Conservation (phyloP, 2,113 vertebrate genomes). For the Tonatia bakeri region DNA sequence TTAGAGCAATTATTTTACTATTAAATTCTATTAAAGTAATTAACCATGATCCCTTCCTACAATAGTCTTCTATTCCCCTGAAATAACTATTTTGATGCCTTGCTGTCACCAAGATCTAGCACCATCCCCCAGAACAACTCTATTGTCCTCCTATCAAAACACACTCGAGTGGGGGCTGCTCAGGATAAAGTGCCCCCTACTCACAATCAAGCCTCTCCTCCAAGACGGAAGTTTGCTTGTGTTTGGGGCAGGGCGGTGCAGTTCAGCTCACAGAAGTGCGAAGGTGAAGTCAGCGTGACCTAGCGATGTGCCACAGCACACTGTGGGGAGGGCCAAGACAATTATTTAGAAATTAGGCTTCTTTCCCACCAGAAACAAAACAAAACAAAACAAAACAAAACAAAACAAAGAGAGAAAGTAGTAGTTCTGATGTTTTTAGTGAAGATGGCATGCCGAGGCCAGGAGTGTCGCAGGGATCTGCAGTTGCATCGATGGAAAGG, state of each 20-base stretch:
- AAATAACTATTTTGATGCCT: background rate
- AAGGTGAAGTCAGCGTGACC: background rate
- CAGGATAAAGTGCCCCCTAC: background rate
- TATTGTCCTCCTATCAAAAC: background rate
- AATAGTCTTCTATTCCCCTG: background rate
- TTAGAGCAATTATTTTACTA: background rate
- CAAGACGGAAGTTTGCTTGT: background rate
- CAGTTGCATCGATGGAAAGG: background rate
- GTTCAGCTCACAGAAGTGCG: background rate
- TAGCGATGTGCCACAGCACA: background rate
- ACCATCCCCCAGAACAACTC: background rate
- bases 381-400: background rate
- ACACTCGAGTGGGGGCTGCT: no score
- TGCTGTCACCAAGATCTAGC: background rate
- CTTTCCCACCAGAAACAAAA: background rate
- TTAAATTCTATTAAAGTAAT: background rate
- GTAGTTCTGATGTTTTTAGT: background rate
- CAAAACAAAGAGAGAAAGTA: background rate
- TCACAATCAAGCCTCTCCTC: background rate
- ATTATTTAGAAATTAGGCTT: background rate
- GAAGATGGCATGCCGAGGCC: background rate
- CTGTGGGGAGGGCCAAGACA: background rate
- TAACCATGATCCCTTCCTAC: background rate
- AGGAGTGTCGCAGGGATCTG: background rate
- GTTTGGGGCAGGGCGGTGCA: background rate